Evolutionary conservation across 1,140 invertebrate species (phyloP), one percentile per base, ranked within the genome.

Genomic region (Leucophenga varia): DNA sequence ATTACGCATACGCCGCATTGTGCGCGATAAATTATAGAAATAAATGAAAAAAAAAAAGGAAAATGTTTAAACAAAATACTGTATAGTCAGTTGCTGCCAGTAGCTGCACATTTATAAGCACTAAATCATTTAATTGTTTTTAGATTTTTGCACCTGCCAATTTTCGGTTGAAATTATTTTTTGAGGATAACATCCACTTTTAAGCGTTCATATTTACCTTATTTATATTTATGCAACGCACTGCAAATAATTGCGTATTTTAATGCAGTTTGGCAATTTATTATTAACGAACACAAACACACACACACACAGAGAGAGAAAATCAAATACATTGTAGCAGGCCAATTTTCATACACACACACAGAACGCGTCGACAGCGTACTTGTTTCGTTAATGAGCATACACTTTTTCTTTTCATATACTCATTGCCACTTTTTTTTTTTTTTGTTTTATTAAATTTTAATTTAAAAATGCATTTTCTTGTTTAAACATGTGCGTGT

Each of bases 381-480:
- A 52, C 52, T 57, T 45, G 56, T 34, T 40, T 51, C 50, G 59
- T 63, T 63, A 64, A 63, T 63, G 60, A 35, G 6, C 25, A 28
- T 49, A n/a, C n/a, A n/a, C n/a, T n/a, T n/a, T n/a, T n/a, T n/a
- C n/a, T n/a, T n/a, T n/a, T n/a, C n/a, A n/a, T n/a, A n/a, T n/a
- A n/a, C n/a, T n/a, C n/a, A n/a, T n/a, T n/a, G n/a, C n/a, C n/a
- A n/a, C n/a, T n/a, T n/a, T n/a, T 38, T 46, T 38, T 28, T 28
- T 46, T 46, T 31, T 37, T 46, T 13, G n/a, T 21, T 46, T 46
- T 31, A 46, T 46, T 70, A 70, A 59, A 57, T 65, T 63, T 60
- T 67, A 70, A 70, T 70, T 65, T 69, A n/a, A 68, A 68, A 68
- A 68, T 68, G 64, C 64, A 64, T 51, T 69, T 68, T 67, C 49